phyloP scores from a whole-genome alignment of 2,113 vertebrate genomes.

The Upupa epops region DNA sequence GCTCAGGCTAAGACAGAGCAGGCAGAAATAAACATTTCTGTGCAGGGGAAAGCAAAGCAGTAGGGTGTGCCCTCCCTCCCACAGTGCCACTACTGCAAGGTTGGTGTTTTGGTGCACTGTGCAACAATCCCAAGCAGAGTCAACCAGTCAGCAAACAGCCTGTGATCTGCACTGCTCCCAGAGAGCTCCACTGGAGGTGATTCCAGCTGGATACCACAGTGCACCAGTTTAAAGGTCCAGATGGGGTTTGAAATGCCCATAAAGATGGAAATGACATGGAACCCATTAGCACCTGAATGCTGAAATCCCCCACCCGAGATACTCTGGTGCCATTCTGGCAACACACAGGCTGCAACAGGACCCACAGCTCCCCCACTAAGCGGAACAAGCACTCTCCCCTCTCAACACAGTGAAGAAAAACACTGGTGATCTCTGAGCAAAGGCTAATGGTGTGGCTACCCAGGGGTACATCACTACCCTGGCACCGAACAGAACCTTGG shows the following conservation, averaged over 20 bases:
- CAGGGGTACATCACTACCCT: fast-evolving
- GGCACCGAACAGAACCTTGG: background rate
- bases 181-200: background rate
- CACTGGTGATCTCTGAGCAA: fast-evolving
- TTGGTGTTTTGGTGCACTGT: background rate
- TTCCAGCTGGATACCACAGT: background rate
- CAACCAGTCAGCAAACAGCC: background rate
- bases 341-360: background rate
- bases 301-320: background rate
- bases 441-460: background rate
- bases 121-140: background rate
- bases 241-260: background rate
- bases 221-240: background rate
- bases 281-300: background rate
- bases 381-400: background rate
- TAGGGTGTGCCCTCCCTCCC: background rate
- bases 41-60: background rate
- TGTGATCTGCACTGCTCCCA: background rate
- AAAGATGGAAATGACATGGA: background rate
- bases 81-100: background rate
- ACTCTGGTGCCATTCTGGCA: background rate
- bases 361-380: background rate
- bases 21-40: background rate
- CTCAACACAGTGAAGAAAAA: background rate
- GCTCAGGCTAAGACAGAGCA: background rate